A percentile compares a stretch with the other conserved stretches of the same genome.
Conservation (phyloP, 2,797 vertebrate species). For the Aeoliscus strigatus region DNA sequence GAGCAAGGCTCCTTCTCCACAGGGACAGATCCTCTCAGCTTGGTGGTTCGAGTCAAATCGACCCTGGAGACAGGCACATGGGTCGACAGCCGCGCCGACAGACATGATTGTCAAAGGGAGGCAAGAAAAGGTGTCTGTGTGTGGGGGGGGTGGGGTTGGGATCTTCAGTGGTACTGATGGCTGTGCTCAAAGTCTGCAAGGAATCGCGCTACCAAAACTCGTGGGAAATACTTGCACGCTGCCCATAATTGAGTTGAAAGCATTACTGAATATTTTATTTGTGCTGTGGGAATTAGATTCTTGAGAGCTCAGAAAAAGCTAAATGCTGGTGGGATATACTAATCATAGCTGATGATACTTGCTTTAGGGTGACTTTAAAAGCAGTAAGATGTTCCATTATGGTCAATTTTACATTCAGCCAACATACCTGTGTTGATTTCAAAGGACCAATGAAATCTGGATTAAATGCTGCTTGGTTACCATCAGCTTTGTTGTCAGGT, state of each 20-base stretch:
- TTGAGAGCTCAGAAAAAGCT: conserved; percentile 42
- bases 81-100: conserved; percentile 25
- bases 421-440: conserved; percentile 41
- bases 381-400: too few species aligned
- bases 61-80: conserved; percentile 22
- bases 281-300: conserved; percentile 47
- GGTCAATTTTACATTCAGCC: too few species aligned
- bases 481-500: conserved; percentile 47
- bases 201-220: conserved; percentile 30
- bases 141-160: conserved; percentile 21
- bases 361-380: conserved; percentile 18
- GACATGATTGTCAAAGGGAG: conserved; percentile 40
- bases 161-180: conserved; percentile 28
- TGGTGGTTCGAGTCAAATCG: conserved; percentile 21
- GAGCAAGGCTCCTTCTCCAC: conserved; percentile 30
- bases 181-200: conserved; percentile 23
- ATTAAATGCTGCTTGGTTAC: conserved; percentile 43
- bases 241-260: conserved; percentile 59
- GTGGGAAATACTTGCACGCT: conserved; percentile 24
- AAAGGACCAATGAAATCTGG: conserved; percentile 27
- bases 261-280: conserved; percentile 63
- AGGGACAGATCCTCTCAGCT: conserved; percentile 33
- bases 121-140: conserved; percentile 27
- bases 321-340: conserved; percentile 42
- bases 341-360: conserved; percentile 44